A percentile compares a stretch with the other conserved stretches of the same genome.
Conservation (phyloP, 2,113 vertebrate genomes). For the Colaptes auratus region DNA sequence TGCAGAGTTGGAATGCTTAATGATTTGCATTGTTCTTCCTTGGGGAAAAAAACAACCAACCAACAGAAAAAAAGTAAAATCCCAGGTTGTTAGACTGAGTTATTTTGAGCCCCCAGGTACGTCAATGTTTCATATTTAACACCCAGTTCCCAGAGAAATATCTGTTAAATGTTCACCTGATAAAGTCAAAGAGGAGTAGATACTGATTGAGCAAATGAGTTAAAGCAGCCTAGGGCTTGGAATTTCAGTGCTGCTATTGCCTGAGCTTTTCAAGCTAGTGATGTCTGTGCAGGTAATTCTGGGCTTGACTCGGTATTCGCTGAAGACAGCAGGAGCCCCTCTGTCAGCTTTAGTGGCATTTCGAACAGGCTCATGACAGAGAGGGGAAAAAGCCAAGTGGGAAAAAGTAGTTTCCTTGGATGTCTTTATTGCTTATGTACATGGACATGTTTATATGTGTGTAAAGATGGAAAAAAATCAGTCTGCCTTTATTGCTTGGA, state of each 20-base stretch:
- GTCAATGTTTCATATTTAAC: not conserved
- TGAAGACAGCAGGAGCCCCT: not conserved
- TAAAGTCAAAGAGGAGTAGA: not conserved
- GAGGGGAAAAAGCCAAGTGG: fast-evolving
- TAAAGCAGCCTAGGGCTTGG: not conserved
- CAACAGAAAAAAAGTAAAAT: too few relatives aligned
- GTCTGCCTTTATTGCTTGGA: not conserved
- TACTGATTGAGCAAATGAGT: not conserved
- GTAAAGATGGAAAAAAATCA: not conserved
- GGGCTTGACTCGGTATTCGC: not conserved
- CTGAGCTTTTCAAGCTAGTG: not conserved
- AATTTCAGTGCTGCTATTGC: not conserved
- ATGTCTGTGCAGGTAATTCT: not conserved
- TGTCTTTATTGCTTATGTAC: not conserved
- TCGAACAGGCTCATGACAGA: not conserved
- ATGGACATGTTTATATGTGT: not conserved
- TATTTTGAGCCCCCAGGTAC: not conserved
- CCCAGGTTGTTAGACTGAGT: too few relatives aligned
- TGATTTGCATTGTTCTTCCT: too few relatives aligned
- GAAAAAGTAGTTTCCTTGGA: not conserved
- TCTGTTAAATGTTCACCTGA: not conserved
- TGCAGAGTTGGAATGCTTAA: too few relatives aligned
- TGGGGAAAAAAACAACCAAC: too few relatives aligned
- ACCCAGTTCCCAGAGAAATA: not conserved
- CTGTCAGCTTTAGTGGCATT: not conserved